These are phyloP conservation scores for Morpho helenor DNA, from an alignment of 2,888 invertebrate species.

Conservation along the genomic window DNA sequence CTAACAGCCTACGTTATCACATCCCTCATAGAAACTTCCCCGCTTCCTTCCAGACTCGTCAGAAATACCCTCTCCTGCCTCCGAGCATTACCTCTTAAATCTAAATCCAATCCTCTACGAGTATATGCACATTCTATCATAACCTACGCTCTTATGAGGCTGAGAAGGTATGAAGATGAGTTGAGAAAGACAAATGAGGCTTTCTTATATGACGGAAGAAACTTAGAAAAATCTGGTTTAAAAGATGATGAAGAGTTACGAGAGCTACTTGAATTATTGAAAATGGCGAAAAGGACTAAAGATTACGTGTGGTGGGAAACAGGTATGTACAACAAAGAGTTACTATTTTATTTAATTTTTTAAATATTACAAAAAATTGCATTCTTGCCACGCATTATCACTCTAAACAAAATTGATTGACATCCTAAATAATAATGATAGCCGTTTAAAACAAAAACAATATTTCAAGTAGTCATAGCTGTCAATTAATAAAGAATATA, in stretches of 20 bases:
- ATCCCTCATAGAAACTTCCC: slow-evolving; percentile 80
- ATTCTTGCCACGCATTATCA: too few relatives aligned
- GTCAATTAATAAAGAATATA: too few relatives aligned
- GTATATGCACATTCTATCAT: slow-evolving; percentile 56
- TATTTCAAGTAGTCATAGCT: too few relatives aligned
- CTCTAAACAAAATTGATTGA: too few relatives aligned
- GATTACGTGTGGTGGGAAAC: slow-evolving; percentile 92
- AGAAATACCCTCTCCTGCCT: slow-evolving; percentile 81
- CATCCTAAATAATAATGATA: too few relatives aligned
- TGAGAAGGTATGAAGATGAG: slow-evolving; percentile 47
- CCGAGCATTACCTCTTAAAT: slow-evolving; percentile 57
- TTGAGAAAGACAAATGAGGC: slow-evolving; percentile 44
- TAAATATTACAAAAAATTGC: too few relatives aligned
- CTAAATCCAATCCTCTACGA: slow-evolving; percentile 40
- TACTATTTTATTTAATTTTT: too few relatives aligned
- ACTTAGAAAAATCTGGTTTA: slow-evolving; percentile 31
- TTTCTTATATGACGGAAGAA: slow-evolving; percentile 30
- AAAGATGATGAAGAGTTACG: slow-evolving; percentile 48
- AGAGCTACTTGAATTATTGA: slow-evolving; percentile 49
- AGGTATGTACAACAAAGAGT: slow-evolving; percentile 46
- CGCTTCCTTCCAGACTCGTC: slow-evolving; percentile 63
- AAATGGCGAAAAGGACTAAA: slow-evolving; percentile 48
- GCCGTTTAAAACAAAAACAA: too few relatives aligned
- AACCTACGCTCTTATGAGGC: slow-evolving; percentile 51
- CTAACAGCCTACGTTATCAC: slow-evolving; percentile 85